These are phyloP conservation scores for Bos taurus DNA, from an alignment of 2,113 vertebrate genomes.

Conservation along the genomic window ARS-UCD2.0 NC_037329.1:19192001-19192500, in stretches of 20 bases:
- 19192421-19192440: not conserved
- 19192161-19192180: not conserved
- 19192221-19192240: not conserved
- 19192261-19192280: not conserved
- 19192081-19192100: not conserved
- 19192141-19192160: not conserved
- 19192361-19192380: not conserved
- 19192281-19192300: not conserved
- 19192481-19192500: not conserved
- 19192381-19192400: not conserved
- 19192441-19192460: not conserved
- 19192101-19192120: not conserved
- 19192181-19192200: not conserved
- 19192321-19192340: not conserved
- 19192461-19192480: not conserved
- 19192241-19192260: not conserved
- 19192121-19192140: not conserved
- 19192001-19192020: not conserved
- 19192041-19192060: not conserved
- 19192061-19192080: not conserved
- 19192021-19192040: not conserved
- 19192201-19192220: not conserved
- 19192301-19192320: conserved; percentile 14
- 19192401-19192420: not conserved
- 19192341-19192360: not conserved